These are phyloP conservation scores for Pleuronectes platessa DNA, from an alignment of 2,113 vertebrate species.

Conservation along the genomic window DNA sequence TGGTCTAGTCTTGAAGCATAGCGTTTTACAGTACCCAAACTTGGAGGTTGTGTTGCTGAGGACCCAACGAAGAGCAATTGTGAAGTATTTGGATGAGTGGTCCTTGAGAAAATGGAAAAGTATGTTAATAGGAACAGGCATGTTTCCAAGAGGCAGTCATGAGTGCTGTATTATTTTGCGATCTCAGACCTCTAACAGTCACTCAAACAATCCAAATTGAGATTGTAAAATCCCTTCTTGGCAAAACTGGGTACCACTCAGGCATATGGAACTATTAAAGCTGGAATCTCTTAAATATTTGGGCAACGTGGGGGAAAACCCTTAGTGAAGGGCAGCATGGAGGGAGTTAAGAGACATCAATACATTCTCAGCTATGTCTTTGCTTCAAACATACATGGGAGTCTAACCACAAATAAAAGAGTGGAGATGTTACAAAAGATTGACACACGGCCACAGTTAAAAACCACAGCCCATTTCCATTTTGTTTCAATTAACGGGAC, in stretches of 20 bases:
- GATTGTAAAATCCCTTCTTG: too few relatives aligned
- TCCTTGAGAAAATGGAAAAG: not conserved
- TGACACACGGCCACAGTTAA: conserved; percentile 1
- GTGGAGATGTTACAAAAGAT: not conserved
- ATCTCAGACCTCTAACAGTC: not conserved
- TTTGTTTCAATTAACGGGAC: conserved; percentile 44
- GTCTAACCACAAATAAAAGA: not conserved
- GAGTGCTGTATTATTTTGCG: not conserved
- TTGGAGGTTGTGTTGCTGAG: too few relatives aligned
- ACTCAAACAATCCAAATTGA: not conserved
- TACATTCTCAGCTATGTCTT: not conserved
- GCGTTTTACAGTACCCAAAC: not conserved
- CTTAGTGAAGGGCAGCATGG: not conserved
- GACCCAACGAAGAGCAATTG: not conserved
- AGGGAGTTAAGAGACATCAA: not conserved
- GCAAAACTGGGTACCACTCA: too few relatives aligned
- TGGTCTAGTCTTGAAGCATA: too few relatives aligned
- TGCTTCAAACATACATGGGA: not conserved
- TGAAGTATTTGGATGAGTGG: not conserved
- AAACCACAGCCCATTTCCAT: conserved; percentile 34
- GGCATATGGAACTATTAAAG: too few relatives aligned
- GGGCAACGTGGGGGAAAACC: not conserved
- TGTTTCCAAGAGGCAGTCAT: too few relatives aligned
- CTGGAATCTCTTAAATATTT: too few relatives aligned
- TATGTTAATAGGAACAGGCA: not conserved